These are phyloP conservation scores for Apodemia zela DNA, from an alignment of 2,888 invertebrate species.

Conservation along the genomic window DNA sequence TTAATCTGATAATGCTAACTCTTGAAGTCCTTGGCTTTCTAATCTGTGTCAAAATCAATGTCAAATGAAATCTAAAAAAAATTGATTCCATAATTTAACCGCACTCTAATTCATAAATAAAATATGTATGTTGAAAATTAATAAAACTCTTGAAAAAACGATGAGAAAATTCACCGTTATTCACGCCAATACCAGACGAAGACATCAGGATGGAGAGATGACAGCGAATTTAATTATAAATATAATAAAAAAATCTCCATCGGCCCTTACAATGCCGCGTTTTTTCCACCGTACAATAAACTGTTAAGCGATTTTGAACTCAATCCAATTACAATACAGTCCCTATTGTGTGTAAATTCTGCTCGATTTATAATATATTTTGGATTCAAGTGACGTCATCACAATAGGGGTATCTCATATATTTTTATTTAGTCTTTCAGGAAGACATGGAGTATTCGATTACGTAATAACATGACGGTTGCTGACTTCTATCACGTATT, in stretches of 20 bases:
- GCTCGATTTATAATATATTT: constrained; percentile 61
- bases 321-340: constrained; percentile 42
- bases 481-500: constrained; percentile 9
- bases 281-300: constrained; percentile 40
- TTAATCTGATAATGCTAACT: not conserved
- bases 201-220: constrained; percentile 65
- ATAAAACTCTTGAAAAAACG: constrained; percentile 55
- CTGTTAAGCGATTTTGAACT: constrained; percentile 51
- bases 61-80: constrained; percentile 1
- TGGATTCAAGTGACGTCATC: constrained; percentile 68
- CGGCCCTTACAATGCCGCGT: constrained; percentile 65
- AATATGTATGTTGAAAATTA: constrained; percentile 43
- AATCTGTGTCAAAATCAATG: not conserved
- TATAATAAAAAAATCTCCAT: constrained; percentile 73
- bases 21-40: not conserved
- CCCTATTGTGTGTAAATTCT: constrained; percentile 31
- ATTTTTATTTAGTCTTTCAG: constrained; percentile 64
- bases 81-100: constrained; percentile 11
- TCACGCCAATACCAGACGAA: constrained; percentile 73
- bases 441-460: constrained; percentile 61
- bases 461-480: constrained; percentile 38
- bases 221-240: constrained; percentile 79
- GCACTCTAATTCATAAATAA: constrained; percentile 19
- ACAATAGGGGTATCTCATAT: constrained; percentile 67
- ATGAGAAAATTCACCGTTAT: constrained; percentile 58